Base-by-base conservation (phyloP, 2,888 invertebrate species). In the Ferdinandea cuprea region DNA sequence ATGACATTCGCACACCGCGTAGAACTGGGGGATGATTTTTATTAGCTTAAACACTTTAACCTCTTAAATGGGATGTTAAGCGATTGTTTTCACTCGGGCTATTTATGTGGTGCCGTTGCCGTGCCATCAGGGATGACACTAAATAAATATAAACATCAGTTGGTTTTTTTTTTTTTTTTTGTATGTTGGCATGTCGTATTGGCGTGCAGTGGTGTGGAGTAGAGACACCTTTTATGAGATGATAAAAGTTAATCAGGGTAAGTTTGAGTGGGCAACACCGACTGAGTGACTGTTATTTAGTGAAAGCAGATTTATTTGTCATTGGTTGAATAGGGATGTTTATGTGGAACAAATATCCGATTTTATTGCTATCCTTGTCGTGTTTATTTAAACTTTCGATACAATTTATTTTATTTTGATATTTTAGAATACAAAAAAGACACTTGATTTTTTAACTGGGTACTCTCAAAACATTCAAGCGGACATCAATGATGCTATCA, bases 11-110 rank as follows among this genome's bases (percentile, higher is more conserved):
- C 56, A n/a, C n/a, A n/a, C n/a, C 50, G 44, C 72, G 13, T 65
- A 63, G 44, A 71, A 81, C 54, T 61, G 83, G 78, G 83, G 83
- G 83, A 78, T 83, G 83, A 83, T 78, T 83, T 83, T 88, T 88
- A 89, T 89, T 89, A 89, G 89, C 87, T 85, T 86, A 85, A 86
- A 86, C 86, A 86, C 86, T 85, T 87, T 85, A 86, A 87, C 87
- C 86, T 86, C 54, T 79, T 78, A 85, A 86, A 87, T 88, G 86
- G 87, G 87, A 86, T 72, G 87, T 78, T 83, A 83, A 83, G 83
- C 83, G 83, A 83, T 78, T 83, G 83, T 83, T 83, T 83, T 83
- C 83, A 78, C 78, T 78, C 35, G 72, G 78, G 78, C 83, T 83
- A 83, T 83, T 83, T 83, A 83, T 78, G 78, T 78, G 78, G 78